Evolutionary conservation across 2,797 vertebrate species (phyloP).

Genomic region (Hozukius guyotensis): DNA sequence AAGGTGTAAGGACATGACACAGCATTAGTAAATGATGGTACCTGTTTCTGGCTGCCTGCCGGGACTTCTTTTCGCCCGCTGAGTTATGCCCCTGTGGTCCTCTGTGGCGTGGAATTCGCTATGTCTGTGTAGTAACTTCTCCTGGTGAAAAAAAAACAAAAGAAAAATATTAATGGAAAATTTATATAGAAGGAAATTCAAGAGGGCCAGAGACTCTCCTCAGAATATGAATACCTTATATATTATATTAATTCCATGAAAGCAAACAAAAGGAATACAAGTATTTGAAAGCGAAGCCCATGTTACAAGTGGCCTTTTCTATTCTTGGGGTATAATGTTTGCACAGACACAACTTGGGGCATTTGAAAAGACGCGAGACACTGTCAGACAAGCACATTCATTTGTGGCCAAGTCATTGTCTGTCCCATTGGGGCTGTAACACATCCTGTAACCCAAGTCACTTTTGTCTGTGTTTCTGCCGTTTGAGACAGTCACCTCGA

Average conservation of each 20-base stretch:
- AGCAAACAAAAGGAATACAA: conserved; percentile 39
- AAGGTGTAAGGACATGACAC: background rate
- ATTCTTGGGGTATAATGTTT: conserved; percentile 70
- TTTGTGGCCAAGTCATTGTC: conserved; percentile 77
- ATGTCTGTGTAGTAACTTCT: conserved; percentile 86
- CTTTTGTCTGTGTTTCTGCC: conserved; percentile 76
- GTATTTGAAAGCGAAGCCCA: conserved; percentile 54
- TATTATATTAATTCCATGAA: conserved; percentile 10
- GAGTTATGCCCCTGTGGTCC: conserved; percentile 83
- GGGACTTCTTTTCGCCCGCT: conserved; percentile 90
- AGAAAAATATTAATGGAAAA: conserved; percentile 14
- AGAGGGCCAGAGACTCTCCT: background rate
- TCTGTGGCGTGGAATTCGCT: conserved; percentile 81
- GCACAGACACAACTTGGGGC: conserved; percentile 71
- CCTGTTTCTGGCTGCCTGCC: conserved; percentile 79
- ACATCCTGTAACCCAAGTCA: conserved; percentile 78
- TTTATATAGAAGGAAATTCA: background rate
- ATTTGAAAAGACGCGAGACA: conserved; percentile 66
- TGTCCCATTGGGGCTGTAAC: conserved; percentile 70
- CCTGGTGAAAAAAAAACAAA: conserved; percentile 76
- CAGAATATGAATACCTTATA: conserved; percentile 19
- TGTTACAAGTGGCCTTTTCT: conserved; percentile 58
- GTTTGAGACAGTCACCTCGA: conserved; percentile 75
- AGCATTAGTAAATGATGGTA: conserved; percentile 4
- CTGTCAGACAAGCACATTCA: conserved; percentile 66